These are phyloP conservation scores for Ditula angustiorana DNA, from an alignment of 2,888 invertebrate genomes.

Conservation along the genomic window DNA sequence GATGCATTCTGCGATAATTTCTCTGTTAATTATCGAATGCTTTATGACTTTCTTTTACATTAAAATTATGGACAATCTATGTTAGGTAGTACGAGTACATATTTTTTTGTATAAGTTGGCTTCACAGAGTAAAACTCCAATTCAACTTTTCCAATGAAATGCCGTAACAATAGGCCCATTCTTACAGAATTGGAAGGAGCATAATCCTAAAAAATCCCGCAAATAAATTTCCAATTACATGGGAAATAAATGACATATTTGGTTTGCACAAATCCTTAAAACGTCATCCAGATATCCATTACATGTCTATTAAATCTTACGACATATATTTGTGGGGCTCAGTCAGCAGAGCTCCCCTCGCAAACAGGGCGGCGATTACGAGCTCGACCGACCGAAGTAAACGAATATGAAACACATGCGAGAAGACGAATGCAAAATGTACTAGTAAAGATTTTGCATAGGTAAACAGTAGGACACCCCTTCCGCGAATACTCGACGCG, in stretches of 20 bases:
- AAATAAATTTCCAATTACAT: slow-evolving; percentile 83
- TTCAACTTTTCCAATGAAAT: slow-evolving; percentile 22
- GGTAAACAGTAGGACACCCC: slow-evolving; percentile 78
- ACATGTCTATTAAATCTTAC: slow-evolving; percentile 86
- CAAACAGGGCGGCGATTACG: slow-evolving; percentile 83
- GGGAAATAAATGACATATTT: slow-evolving; percentile 83
- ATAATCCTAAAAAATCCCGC: slow-evolving; percentile 78
- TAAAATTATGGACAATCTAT: no score
- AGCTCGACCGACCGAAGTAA: slow-evolving; percentile 82
- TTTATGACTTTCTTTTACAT: not conserved
- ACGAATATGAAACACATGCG: slow-evolving; percentile 85
- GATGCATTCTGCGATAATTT: slow-evolving; percentile 45
- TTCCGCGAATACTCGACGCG: slow-evolving; percentile 45
- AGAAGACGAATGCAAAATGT: slow-evolving; percentile 83
- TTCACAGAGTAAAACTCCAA: no score
- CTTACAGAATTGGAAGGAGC: slow-evolving; percentile 59
- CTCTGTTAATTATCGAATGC: not conserved
- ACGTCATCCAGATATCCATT: slow-evolving; percentile 86
- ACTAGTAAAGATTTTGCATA: slow-evolving; percentile 84
- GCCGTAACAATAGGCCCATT: slow-evolving; percentile 39
- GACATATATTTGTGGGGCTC: slow-evolving; percentile 84
- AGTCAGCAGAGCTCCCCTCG: slow-evolving; percentile 82
- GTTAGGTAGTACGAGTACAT: no score
- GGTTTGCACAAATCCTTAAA: slow-evolving; percentile 86
- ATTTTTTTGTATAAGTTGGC: no score